Percentiles rank a stretch among this genome's conserved stretches.
These are phyloP conservation scores for Himantopus leucocephalus DNA, from an alignment of 2,113 vertebrate species.

Conservation along the genomic window DNA sequence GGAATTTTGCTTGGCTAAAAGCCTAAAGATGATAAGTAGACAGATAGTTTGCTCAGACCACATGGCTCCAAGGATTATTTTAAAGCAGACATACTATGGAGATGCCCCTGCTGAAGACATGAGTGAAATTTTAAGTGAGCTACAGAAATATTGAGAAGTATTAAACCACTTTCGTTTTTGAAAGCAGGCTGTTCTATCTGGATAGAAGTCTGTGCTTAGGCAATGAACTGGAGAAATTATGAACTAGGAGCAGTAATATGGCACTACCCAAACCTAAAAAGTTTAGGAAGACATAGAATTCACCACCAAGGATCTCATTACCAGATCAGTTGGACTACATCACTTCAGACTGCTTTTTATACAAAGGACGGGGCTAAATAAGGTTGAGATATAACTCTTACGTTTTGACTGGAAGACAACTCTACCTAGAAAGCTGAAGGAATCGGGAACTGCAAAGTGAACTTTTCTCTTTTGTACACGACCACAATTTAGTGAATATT, in stretches of 20 bases:
- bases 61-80: background rate
- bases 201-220: background rate
- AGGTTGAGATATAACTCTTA: background rate
- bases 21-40: background rate
- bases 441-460: background rate
- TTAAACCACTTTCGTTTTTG: background rate
- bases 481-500: background rate
- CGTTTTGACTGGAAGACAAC: background rate
- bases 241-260: background rate
- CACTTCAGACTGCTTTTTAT: background rate
- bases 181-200: background rate
- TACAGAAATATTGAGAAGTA: background rate
- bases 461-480: background rate
- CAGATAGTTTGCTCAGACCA: background rate
- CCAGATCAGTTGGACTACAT: background rate
- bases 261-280: background rate
- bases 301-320: background rate
- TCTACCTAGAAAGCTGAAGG: background rate
- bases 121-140: background rate
- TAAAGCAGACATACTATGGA: accelerated
- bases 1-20: background rate
- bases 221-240: background rate
- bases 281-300: background rate
- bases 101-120: background rate
- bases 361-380: background rate